A percentile compares a stretch with the other conserved stretches of the same genome.
Conservation (phyloP, 2,888 invertebrate genomes). For the Brachyptera risi region DNA sequence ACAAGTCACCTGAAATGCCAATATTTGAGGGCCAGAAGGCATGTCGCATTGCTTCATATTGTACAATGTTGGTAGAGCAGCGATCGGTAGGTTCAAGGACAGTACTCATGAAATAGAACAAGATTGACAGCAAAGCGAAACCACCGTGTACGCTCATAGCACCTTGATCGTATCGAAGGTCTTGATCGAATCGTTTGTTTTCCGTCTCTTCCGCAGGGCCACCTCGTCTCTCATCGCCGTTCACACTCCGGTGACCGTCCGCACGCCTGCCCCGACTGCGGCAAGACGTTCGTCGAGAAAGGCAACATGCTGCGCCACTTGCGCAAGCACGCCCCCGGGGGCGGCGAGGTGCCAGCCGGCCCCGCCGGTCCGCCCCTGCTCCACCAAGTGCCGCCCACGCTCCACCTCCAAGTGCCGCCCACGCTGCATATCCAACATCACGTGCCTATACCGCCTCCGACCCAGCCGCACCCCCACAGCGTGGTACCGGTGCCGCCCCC, state of each 20-base stretch:
- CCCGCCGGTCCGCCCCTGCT: constrained; percentile 6
- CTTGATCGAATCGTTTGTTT: no score
- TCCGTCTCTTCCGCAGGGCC: no score
- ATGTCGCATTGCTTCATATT: no score
- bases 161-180: no score
- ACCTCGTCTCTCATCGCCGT: constrained; percentile 33
- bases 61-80: no score
- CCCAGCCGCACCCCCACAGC: neutral
- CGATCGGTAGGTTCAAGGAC: no score
- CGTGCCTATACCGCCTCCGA: neutral
- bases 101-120: no score
- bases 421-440: constrained; percentile 7
- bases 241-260: constrained; percentile 33
- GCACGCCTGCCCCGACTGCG: constrained; percentile 66
- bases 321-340: constrained; percentile 58
- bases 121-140: no score
- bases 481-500: neutral
- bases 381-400: neutral
- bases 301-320: constrained; percentile 73
- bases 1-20: no score
- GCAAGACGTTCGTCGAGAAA: constrained; percentile 74
- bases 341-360: constrained; percentile 29
- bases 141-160: no score
- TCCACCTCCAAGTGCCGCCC: constrained; percentile 4
- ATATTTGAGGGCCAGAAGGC: no score